Base-by-base conservation (phyloP, 2,888 invertebrate genomes). In the Mesorhabditis sp. region DNA sequence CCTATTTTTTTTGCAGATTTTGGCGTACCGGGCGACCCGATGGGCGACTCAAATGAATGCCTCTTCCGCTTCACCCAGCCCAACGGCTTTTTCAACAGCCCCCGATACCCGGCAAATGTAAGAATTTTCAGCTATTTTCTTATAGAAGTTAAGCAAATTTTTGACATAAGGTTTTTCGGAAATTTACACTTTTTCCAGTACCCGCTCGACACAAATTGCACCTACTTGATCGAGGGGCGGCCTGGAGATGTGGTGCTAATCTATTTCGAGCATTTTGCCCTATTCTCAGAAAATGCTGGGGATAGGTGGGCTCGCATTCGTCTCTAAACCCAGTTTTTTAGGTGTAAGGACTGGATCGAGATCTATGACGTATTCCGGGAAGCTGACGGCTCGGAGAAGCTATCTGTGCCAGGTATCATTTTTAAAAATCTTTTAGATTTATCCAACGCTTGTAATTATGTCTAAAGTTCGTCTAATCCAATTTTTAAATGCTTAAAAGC, bases 11-110 rank as follows among this genome's bases (percentile, higher is more conserved):
- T 76, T 77, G 44, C 82, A 86, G 88, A 88, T 78, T 88, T 86
- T 74, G 87, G 86, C 45, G 87, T 88, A 45, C 85, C 86, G 13
- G 88, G 88, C 10, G 85, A 85, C 43, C 82, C 86, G 4, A 84
- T 87, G 43, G 84, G 85, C 4, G 85, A 85, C 58, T 86, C 86
- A 0, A 83, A 85, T 72, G 87, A 87, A 72, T 87, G 86, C 72
- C 86, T 86, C 70, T 83, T 87, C 68, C 87, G 86, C 69, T 85
- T 85, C 74, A 85, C 83, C 66, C 76, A 79, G 4, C 82, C 83
- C 10, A 73, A 75, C n/a, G 88, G 88, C 3, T 80, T 79, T 43
- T 87, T 88, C 80, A 88, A 88, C 80, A 87, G 87, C 15, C 88
- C 88, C 41, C 71, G 84, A 43, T 84, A 82, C 72, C 84, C 84